Evolutionary conservation across 2,888 invertebrate genomes (phyloP).

Genomic region (Leptogaster cylindrica): DNA sequence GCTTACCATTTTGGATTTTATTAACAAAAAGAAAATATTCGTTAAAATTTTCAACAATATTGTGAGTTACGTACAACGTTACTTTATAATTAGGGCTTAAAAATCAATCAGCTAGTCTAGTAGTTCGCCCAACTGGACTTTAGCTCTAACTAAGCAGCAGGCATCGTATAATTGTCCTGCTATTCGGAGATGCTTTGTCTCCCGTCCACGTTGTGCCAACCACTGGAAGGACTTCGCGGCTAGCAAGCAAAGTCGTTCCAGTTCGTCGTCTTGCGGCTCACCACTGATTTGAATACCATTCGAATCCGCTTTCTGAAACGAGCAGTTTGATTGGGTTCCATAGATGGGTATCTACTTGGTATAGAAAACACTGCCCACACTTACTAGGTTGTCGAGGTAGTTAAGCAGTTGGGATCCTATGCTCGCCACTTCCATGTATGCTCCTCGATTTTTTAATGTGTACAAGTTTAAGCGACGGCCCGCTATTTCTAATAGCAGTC

Average conservation of each 20-base stretch:
- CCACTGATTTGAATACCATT: conserved; percentile 52
- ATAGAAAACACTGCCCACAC: conserved; percentile 52
- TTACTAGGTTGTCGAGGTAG: conserved; percentile 75
- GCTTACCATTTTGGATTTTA: conserved; percentile 5
- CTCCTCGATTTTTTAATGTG: conserved; percentile 66
- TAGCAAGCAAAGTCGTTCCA: conserved; percentile 58
- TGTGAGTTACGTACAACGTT: conserved; percentile 17
- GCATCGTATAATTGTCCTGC: conserved; percentile 64
- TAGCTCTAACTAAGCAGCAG: conserved; percentile 56
- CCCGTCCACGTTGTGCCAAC: conserved; percentile 56
- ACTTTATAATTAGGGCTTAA: background rate
- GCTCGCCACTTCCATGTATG: conserved; percentile 74
- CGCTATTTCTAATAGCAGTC: conserved; percentile 78
- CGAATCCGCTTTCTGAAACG: conserved; percentile 44
- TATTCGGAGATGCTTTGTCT: conserved; percentile 59
- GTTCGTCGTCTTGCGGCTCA: conserved; percentile 56
- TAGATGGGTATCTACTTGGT: conserved; percentile 30
- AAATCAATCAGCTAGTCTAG: conserved; percentile 4
- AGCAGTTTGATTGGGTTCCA: conserved; percentile 16
- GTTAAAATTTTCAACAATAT: conserved; percentile 22
- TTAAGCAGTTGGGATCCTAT: conserved; percentile 78
- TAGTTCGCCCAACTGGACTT: conserved; percentile 3
- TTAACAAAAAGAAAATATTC: conserved; percentile 26
- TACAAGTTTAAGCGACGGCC: conserved; percentile 78
- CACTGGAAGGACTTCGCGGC: conserved; percentile 60